Evolutionary conservation across 1,140 invertebrate species (phyloP).

Genomic region (Anoplolepis gracilipes): DNA sequence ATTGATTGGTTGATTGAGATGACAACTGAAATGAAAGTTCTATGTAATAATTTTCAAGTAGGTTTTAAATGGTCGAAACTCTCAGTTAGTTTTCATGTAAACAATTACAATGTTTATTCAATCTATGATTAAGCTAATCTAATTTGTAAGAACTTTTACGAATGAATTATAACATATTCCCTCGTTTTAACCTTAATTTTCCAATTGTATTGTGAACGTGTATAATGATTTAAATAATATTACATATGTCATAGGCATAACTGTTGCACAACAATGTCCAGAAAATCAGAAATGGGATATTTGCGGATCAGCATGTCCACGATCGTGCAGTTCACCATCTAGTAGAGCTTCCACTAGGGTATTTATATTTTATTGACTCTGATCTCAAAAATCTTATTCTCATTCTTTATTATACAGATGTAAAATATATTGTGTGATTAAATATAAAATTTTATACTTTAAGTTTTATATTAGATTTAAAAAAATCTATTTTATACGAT

Average conservation of each 20-base stretch:
- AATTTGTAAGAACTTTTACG: neutral
- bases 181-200: neutral
- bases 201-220: neutral
- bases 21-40: too few relatives aligned
- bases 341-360: neutral
- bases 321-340: neutral
- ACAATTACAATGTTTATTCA: neutral
- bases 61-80: too few relatives aligned
- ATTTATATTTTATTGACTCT: conserved; percentile 15
- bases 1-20: too few relatives aligned
- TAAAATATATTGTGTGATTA: neutral
- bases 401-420: neutral
- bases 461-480: too few relatives aligned
- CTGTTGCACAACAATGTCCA: neutral
- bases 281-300: neutral
- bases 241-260: neutral
- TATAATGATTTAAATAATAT: neutral
- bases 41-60: too few relatives aligned
- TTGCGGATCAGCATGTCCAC: conserved; percentile 52
- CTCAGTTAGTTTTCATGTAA: conserved; percentile 32
- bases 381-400: neutral
- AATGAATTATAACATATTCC: conserved; percentile 6
- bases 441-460: neutral
- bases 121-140: neutral
- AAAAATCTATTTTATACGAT: neutral